Percentiles rank a stretch among this genome's conserved stretches.
These are phyloP conservation scores for Zeuzera pyrina DNA, from an alignment of 2,888 invertebrate species.

Conservation along the genomic window DNA sequence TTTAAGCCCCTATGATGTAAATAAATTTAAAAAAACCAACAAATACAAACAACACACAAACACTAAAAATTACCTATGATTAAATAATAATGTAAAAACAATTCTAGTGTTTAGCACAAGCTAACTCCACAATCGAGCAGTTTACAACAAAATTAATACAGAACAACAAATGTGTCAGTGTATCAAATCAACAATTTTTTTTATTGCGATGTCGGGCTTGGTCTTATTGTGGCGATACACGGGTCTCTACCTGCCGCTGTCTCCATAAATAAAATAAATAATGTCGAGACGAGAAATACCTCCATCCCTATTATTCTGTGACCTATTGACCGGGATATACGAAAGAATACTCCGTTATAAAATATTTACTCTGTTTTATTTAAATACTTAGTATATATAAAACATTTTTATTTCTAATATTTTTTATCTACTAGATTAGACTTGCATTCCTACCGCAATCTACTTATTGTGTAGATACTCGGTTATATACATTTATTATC, in stretches of 20 bases:
- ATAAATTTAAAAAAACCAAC: too few species aligned
- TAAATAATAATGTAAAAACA: too few species aligned
- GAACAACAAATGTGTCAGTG: slow-evolving; percentile 25
- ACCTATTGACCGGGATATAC: slow-evolving; percentile 44
- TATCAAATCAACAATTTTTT: slow-evolving; percentile 19
- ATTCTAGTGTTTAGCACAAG: too few species aligned
- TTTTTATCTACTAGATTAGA: slow-evolving; percentile 44
- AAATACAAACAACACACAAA: too few species aligned
- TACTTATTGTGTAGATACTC: too few species aligned
- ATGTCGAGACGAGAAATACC: slow-evolving; percentile 10
- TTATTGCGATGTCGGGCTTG: slow-evolving; percentile 15
- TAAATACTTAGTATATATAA: slow-evolving; percentile 64
- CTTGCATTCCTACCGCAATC: too few species aligned
- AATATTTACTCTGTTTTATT: slow-evolving; percentile 61
- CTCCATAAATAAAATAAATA: slow-evolving; percentile 14
- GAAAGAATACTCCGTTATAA: slow-evolving; percentile 55
- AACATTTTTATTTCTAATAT: slow-evolving; percentile 57
- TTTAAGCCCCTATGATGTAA: too few species aligned
- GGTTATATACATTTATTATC: too few species aligned
- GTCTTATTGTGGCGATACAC: slow-evolving; percentile 10
- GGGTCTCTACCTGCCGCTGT: slow-evolving; percentile 17
- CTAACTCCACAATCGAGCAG: not conserved
- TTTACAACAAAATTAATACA: slow-evolving; percentile 8
- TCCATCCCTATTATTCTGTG: slow-evolving; percentile 23
- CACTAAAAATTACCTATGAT: too few species aligned